phyloP scores from a whole-genome alignment of 2,113 vertebrate genomes.

The Equus przewalskii region DNA sequence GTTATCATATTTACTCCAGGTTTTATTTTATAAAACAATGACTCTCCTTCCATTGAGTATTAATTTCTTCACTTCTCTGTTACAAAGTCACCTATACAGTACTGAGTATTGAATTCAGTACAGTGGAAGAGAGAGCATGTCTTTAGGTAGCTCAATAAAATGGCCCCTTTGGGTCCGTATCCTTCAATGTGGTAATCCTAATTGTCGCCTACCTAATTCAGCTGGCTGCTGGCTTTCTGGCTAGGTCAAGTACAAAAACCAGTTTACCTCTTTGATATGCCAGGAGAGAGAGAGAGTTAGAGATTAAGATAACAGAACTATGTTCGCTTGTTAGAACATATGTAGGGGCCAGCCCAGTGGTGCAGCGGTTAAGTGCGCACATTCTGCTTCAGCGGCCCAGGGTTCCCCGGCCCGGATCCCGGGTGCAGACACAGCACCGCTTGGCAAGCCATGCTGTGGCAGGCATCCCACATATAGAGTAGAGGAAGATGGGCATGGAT shows the following conservation, averaged over 20 bases:
- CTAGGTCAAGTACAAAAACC: background rate
- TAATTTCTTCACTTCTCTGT: background rate
- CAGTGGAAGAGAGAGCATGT: background rate
- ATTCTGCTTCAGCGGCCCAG: too few species aligned
- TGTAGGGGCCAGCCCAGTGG: too few species aligned
- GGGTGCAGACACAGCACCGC: too few species aligned
- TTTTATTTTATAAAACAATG: conserved; percentile 23
- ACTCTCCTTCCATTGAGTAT: background rate
- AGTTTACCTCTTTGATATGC: background rate
- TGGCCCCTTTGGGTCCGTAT: background rate
- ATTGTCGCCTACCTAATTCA: background rate
- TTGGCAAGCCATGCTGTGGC: too few species aligned
- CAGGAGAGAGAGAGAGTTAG: background rate
- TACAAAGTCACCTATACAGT: background rate
- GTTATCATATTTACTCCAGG: background rate
- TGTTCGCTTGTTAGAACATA: background rate
- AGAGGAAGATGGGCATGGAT: too few species aligned
- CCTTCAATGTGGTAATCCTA: background rate
- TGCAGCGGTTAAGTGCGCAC: too few species aligned
- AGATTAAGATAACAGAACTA: background rate
- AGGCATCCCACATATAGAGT: too few species aligned
- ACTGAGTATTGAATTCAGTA: background rate
- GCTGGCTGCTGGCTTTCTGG: background rate
- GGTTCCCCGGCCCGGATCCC: too few species aligned
- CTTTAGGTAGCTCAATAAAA: background rate